These are phyloP conservation scores for Nyleta sp. DNA, from an alignment of 2,888 invertebrate species.

Conservation along the genomic window DNA sequence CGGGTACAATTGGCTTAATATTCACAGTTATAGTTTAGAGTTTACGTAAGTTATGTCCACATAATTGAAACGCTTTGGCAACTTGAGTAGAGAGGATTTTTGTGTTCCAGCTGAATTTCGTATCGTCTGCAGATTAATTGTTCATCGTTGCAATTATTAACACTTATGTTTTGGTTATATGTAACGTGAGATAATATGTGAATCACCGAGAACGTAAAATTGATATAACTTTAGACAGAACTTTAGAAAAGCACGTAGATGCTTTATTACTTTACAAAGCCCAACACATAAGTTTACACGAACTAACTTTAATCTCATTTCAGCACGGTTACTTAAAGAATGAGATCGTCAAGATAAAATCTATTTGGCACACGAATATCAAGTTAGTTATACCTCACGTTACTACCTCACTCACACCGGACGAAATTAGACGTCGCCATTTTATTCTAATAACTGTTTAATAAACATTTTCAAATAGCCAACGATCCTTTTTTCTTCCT, in stretches of 20 bases:
- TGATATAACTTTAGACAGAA: too few species aligned
- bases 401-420: constrained; percentile 4
- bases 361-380: neutral
- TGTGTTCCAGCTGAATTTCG: constrained; percentile 22
- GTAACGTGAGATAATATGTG: constrained; percentile 27
- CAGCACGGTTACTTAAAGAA: too few species aligned
- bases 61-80: constrained; percentile 51
- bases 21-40: constrained; percentile 50
- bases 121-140: constrained; percentile 16
- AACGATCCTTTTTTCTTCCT: neutral
- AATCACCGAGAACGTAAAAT: too few species aligned
- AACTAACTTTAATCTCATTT: too few species aligned
- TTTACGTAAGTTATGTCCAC: constrained; percentile 47
- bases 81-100: constrained; percentile 32
- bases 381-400: constrained; percentile 12
- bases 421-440: constrained; percentile 10
- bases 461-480: constrained; percentile 22
- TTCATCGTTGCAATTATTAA: constrained; percentile 4
- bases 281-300: too few species aligned
- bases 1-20: constrained; percentile 70
- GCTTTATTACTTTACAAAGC: too few species aligned
- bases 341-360: neutral
- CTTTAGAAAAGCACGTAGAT: too few species aligned
- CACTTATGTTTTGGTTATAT: constrained; percentile 1
- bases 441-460: neutral